Conservation (phyloP, 2,113 vertebrate genomes). For the Atlantisia rogersi region DNA sequence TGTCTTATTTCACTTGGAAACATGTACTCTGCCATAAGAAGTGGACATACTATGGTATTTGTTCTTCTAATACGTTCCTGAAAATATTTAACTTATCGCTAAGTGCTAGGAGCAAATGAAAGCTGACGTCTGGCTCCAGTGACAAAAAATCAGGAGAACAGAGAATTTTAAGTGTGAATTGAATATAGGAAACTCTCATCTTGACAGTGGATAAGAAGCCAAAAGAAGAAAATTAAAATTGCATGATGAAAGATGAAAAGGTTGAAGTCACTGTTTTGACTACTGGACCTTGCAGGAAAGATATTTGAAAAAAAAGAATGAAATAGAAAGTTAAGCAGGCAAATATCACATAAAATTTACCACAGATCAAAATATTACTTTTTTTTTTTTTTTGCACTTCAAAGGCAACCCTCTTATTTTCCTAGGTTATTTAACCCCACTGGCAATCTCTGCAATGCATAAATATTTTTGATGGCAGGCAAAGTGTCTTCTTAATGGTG, state of each 20-base stretch:
- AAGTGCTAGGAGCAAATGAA: conserved; percentile 3
- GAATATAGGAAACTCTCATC: conserved; percentile 28
- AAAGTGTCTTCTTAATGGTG: conserved; percentile 58
- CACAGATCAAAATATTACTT: conserved; percentile 67
- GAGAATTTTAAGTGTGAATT: conserved; percentile 31
- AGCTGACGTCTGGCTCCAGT: not conserved
- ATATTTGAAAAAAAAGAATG: conserved; percentile 16
- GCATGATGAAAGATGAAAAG: conserved; percentile 60
- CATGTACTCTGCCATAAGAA: not conserved
- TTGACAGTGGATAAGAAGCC: conserved; percentile 11
- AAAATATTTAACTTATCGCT: not conserved
- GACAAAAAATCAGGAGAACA: not conserved
- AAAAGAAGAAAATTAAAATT: conserved; percentile 62
- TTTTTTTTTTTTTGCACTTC: conserved; percentile 46
- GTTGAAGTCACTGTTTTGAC: conserved; percentile 51
- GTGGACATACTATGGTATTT: not conserved
- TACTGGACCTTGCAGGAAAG: conserved; percentile 51
- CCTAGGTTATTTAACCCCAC: conserved; percentile 68
- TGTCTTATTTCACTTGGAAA: not conserved
- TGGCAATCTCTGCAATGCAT: conserved; percentile 66
- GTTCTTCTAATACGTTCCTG: not conserved
- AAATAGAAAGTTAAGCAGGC: conserved; percentile 29
- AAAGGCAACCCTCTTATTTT: conserved; percentile 68
- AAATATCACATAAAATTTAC: conserved; percentile 61
- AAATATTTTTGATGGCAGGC: conserved; percentile 70